Evolutionary conservation across 2,888 invertebrate species (phyloP), one percentile per base, ranked within the genome.

Genomic region (Rhorus exstirpatorius): DNA sequence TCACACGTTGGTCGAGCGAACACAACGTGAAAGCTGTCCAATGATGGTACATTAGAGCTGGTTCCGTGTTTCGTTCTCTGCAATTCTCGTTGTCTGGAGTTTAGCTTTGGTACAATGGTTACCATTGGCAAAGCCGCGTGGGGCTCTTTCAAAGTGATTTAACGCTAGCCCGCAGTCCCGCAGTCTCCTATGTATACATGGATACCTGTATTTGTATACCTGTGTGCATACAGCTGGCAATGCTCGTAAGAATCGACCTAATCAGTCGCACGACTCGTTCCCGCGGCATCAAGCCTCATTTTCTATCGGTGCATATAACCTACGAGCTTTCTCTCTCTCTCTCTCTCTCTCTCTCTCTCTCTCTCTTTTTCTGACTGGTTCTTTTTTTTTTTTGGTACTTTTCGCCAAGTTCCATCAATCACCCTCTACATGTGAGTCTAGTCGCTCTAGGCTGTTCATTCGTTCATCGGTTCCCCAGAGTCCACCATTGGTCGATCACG

Each of bases 191-290:
- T 38, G 61, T 72, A 19, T 46, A 21, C 26, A 65, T 63, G 60
- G 67, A 31, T 41, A 53, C 51, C 75, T 63, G 58, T 44, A 72
- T 19, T 10, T 19, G 8, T 14, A 44, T 24, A 24, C 24, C 7
- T 68, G n/a, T 14, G 38, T 60, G 21, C 49, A 61, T 61, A 35
- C 19, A 61, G 17, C 58, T 19, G 31, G 35, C 51, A 44, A 44
- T 19, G 49, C 63, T 74, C 83, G 79, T 79, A 84, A 79, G 85
- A 84, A 84, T 85, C 81, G 83, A 79, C 84, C 84, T 85, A 84
- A 85, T 85, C 85, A 85, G 84, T 84, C 82, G 82, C 65, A 35
- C 70, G 38, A 71, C 77, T 75, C 58, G 81, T 58, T 63, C 67
- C 72, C 75, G 35, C 6, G 46, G 71, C 60, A 58, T 61, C 60